Evolutionary conservation across 2,888 invertebrate species (phyloP).

Genomic region (Clanis bilineata): DNA sequence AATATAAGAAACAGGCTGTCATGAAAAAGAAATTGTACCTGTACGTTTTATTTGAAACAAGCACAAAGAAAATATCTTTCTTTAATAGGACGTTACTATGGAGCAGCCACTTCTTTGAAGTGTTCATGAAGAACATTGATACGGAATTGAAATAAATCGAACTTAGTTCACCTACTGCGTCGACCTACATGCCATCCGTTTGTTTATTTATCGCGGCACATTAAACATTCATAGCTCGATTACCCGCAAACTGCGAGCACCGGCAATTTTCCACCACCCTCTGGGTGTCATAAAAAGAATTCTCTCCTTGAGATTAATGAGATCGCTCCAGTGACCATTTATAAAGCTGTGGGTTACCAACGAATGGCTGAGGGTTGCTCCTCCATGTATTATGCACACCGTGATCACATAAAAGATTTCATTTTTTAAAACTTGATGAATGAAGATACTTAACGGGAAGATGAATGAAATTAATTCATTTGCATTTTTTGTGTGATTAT

Average conservation of each 20-base stretch:
- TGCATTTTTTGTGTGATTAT: not conserved
- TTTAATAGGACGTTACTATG: not conserved
- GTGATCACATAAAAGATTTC: not conserved
- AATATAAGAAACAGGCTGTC: not conserved
- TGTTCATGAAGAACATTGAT: not conserved
- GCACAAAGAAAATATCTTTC: too few species aligned
- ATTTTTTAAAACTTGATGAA: not conserved
- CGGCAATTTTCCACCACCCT: constrained; percentile 42
- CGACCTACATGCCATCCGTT: constrained; percentile 19
- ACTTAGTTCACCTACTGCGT: constrained; percentile 18
- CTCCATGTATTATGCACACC: constrained; percentile 1
- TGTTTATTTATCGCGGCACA: constrained; percentile 28
- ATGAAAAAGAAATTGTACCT: not conserved
- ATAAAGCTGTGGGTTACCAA: constrained; percentile 5
- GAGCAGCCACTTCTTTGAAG: not conserved
- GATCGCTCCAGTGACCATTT: constrained; percentile 20
- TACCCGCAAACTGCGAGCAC: constrained; percentile 38
- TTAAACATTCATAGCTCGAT: constrained; percentile 34
- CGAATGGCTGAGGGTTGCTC: not conserved
- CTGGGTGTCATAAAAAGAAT: constrained; percentile 46
- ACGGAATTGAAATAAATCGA: constrained; percentile 6
- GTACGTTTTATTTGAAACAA: not conserved
- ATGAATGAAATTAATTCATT: not conserved
- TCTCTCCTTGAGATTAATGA: constrained; percentile 51
- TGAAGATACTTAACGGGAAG: not conserved